These are phyloP conservation scores for Chaetura pelagica DNA, from an alignment of 2,113 vertebrate genomes.

Conservation along the genomic window DNA sequence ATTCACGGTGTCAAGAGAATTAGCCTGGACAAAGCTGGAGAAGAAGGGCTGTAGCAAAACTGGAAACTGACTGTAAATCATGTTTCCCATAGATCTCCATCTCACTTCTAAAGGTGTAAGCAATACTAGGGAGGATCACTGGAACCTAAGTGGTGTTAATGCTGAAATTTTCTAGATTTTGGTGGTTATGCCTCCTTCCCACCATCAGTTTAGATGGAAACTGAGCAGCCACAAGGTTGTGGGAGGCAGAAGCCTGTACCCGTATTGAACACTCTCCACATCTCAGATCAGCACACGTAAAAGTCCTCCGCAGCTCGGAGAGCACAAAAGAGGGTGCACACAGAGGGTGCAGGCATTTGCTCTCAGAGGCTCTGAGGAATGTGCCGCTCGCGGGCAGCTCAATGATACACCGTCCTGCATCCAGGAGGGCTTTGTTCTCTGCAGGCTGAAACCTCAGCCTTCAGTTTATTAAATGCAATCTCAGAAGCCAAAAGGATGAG, in stretches of 20 bases:
- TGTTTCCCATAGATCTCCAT: background rate
- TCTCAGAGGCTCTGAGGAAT: background rate
- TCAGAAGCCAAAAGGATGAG: background rate
- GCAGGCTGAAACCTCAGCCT: slow-evolving; percentile 43
- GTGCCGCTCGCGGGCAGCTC: rapidly evolving
- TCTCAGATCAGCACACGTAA: background rate
- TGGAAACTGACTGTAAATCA: background rate
- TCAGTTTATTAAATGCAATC: background rate
- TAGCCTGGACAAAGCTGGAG: background rate
- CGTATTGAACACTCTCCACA: background rate
- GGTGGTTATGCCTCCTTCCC: background rate
- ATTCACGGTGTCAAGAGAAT: background rate
- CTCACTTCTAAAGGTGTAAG: background rate
- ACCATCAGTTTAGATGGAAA: background rate
- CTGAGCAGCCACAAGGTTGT: background rate
- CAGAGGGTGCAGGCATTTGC: rapidly evolving
- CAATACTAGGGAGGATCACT: background rate
- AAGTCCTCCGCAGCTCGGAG: background rate
- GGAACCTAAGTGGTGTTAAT: background rate
- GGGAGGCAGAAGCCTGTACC: rapidly evolving
- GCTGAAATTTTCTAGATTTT: background rate
- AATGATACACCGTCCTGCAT: background rate
- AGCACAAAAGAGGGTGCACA: rapidly evolving
- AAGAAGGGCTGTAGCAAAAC: background rate
- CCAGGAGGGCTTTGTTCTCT: slow-evolving; percentile 50